phyloP scores from a whole-genome alignment of 2,113 vertebrate genomes.

The Serilophus lunatus region DNA sequence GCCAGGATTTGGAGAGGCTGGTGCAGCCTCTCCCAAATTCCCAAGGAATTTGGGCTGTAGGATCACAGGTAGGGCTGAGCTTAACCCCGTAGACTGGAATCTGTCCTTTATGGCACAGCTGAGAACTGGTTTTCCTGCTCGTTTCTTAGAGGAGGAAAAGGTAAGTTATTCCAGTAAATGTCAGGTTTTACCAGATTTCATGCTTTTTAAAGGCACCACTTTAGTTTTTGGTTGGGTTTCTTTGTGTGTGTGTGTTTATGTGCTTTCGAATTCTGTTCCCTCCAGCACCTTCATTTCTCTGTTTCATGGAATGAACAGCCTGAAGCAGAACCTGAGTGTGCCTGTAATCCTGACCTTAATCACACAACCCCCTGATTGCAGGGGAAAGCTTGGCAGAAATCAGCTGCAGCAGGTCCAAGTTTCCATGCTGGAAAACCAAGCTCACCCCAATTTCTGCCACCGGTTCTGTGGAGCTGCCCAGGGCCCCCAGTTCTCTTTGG shows the following conservation, averaged over 20 bases:
- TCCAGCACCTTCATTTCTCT: neutral
- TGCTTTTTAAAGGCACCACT: neutral
- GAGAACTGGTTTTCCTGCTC: neutral
- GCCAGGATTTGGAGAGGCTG: neutral
- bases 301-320: neutral
- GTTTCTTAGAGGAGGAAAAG: neutral
- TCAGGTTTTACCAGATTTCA: neutral
- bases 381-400: neutral
- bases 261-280: neutral
- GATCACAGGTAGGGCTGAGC: neutral
- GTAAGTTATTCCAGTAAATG: too few relatives aligned
- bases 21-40: neutral
- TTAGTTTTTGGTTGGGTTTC: neutral
- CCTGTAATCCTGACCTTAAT: neutral
- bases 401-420: neutral
- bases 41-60: neutral
- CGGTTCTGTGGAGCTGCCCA: neutral
- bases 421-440: neutral
- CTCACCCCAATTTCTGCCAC: neutral
- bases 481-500: neutral
- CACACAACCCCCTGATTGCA: neutral
- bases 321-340: neutral
- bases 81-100: accelerated
- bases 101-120: neutral
- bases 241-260: accelerated